A percentile compares a stretch with the other conserved stretches of the same genome.
Evolutionary conservation across 2,113 vertebrate genomes (phyloP).

Genomic region (Proteles cristata): DNA sequence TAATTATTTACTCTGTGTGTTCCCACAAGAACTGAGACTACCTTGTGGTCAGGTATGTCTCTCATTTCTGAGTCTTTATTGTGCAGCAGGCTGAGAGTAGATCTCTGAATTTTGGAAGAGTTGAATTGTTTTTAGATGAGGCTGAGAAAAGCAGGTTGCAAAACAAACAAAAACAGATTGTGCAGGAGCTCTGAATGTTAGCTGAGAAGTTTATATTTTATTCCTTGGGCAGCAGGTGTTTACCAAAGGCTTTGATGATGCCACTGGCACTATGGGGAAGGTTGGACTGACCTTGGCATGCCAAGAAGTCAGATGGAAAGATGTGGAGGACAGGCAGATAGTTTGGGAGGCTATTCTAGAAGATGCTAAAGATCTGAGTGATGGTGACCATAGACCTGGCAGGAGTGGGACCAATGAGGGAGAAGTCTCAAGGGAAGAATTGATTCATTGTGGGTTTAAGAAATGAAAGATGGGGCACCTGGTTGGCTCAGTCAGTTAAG

Average conservation of each 20-base stretch:
- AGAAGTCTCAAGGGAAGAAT: neutral
- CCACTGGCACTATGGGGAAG: neutral
- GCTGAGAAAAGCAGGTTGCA: neutral
- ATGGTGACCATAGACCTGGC: neutral
- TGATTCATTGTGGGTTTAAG: neutral
- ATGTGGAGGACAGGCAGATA: neutral
- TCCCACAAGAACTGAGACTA: neutral
- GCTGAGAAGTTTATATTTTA: neutral
- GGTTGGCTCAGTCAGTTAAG: no score
- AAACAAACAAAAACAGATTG: neutral
- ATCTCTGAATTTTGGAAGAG: neutral
- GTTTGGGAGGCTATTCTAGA: neutral
- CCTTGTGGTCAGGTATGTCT: neutral
- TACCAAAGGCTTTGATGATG: neutral
- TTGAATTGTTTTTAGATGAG: neutral
- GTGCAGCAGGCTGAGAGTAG: neutral
- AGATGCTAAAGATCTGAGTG: neutral
- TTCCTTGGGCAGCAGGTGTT: constrained; percentile 15
- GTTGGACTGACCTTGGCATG: neutral
- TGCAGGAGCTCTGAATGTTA: neutral
- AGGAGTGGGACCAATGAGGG: neutral
- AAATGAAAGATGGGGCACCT: neutral
- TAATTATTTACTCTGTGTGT: constrained; percentile 20
- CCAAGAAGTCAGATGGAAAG: neutral
- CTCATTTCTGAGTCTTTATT: neutral